Base-by-base conservation (phyloP, 2,888 invertebrate genomes). In the Drosophila atripex region DNA sequence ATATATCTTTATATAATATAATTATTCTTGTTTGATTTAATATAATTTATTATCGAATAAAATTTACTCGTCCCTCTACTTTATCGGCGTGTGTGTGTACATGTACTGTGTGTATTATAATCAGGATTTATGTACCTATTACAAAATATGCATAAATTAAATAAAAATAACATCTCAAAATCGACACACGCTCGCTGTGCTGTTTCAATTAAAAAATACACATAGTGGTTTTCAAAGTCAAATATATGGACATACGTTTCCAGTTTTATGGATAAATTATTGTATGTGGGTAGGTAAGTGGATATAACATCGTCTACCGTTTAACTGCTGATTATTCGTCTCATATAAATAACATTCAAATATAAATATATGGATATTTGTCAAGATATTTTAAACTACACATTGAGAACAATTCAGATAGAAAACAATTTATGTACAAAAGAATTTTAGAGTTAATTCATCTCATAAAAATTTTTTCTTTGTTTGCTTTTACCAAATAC, bases 341-440 rank as follows among this genome's bases (percentile, higher is more conserved):
- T 64, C 56, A 66, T 68, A 66, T 66, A 68, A 68, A 69, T 68
- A 68, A 57, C 57, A 68, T 51, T 68, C 45, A 64, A 64, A 71
- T 70, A 71, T 71, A 71, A 71, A 57, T 59, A 73, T 73, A 45
- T 58, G 57, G 70, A 59, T 69, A 70, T 53, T 70, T 53, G 30
- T 59, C 32, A 70, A 30, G 51, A 59, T 47, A 59, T 59, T 59
- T 43, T 50, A 52, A 71, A 71, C 86, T 86, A 82, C 83, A 86
- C 86, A 86, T 82, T 71, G 77, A 80, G 86, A 80, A 80, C 86
- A 86, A 74, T 78, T 52, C 52, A 73, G 73, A 73, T 68, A 59
- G 60, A 70, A 70, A 59, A 70, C 71, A 49, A 51, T 69, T 69
- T 68, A 68, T 68, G 51, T 68, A 68, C 68, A 68, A 68, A 69